Base-by-base conservation (phyloP, 2,888 invertebrate species). In the Amaurobius ferox region DNA sequence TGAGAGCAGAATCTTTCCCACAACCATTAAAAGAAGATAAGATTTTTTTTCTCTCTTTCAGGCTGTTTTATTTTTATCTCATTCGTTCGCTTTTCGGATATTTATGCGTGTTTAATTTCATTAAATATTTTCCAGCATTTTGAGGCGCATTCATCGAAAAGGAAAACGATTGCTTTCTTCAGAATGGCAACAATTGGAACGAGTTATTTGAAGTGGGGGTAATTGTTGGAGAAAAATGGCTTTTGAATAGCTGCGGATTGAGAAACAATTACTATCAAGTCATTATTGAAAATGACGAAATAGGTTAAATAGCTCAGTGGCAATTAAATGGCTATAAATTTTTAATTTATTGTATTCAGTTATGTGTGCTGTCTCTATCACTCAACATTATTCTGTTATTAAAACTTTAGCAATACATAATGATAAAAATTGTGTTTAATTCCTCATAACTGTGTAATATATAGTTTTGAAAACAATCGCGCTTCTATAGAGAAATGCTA, bases 101-200 rank as follows among this genome's bases (percentile, higher is more conserved):
- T 85, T 85, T 77, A 85, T 85, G 77, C 72, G 61, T 64, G 62
- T 85, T 85, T 85, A 72, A 77, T 85, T 85, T 85, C 83, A 72
- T 77, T 85, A 85, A 85, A 85, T 85, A 85, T 85, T 85, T 85
- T 39, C 79, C 55, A 55, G 55, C 55, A 23, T 55, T 55, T 55
- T 55, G 55, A 55, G 55, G 55, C 16, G 55, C 55, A 55, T 55
- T 55, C 55, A 55, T 16, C 55, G 55, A 55, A 55, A 55, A 9
- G 44, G 55, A 23, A 55, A 55, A 55, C 55, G 55, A 55, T 55
- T 16, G 55, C 55, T 55, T 55, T 55, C 16, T 16, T 55, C 23
- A 16, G 16, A 3, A 55, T 6, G 7, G 55, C 23, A 55, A 55
- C 55, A 55, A 55, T 55, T 55, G 55, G 11, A 55, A 55, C 55